phyloP scores from a whole-genome alignment of 2,113 vertebrate species.

The Macrotis lagotis region DNA sequence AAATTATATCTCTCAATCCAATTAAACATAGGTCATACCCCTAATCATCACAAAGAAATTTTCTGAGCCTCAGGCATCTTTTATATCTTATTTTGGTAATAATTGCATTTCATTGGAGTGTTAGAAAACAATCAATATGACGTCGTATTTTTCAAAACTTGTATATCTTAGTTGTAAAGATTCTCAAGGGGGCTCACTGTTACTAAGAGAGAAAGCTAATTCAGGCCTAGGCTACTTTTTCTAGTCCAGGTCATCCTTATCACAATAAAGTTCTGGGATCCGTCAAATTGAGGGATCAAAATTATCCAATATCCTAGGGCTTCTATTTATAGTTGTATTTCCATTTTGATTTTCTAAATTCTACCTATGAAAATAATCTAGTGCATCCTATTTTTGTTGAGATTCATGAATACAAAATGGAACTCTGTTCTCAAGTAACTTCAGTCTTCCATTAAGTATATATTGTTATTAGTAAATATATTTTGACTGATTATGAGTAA shows the following conservation, averaged over 20 bases:
- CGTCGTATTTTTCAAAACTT: not conserved
- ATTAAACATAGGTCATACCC: not conserved
- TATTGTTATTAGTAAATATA: not conserved
- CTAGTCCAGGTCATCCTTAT: not conserved
- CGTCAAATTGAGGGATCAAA: not conserved
- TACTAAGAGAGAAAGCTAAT: not conserved
- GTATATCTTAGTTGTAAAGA: not conserved
- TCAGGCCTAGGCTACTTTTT: not conserved
- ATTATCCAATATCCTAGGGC: rapidly evolving
- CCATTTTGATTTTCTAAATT: not conserved
- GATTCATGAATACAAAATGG: not conserved
- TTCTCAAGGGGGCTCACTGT: not conserved
- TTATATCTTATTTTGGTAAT: not conserved
- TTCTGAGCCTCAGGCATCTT: not conserved
- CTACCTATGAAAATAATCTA: not conserved
- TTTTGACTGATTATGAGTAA: not conserved
- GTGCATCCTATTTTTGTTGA: not conserved
- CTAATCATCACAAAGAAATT: not conserved
- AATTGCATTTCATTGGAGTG: not conserved
- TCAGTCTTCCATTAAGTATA: not conserved
- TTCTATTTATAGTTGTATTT: not conserved
- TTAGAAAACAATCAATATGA: not conserved
- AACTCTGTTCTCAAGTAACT: not conserved
- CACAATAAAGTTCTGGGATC: not conserved
- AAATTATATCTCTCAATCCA: not conserved